Evolutionary conservation across 2,113 vertebrate genomes (phyloP), one percentile per base, ranked within the genome.

Genomic region (Cebidichthys violaceus): DNA sequence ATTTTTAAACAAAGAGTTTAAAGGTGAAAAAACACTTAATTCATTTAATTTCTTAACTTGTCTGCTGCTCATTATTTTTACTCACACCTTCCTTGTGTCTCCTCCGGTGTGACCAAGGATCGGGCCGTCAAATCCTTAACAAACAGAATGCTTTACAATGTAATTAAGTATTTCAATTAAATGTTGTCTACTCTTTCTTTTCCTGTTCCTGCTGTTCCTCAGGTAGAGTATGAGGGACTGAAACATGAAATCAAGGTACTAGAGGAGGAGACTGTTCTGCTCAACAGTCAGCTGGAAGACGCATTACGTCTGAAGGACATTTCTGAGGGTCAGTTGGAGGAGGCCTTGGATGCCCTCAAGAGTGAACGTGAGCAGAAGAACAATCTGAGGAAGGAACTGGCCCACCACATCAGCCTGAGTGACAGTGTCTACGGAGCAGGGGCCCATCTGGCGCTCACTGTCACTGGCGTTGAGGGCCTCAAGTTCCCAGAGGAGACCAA

Each of bases 231-330:
- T 2, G 98, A 99, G 93, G 98, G 98, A 47, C 93, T 99, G 91
- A 99, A 99, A 87, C 98, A 99, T 79, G 98, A 99, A 93, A 99
- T 99, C 74, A 99, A 99, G 75, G 96, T 98, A 1, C 95, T 98
- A 76, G 98, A 98, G 87, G 98, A 99, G 92, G 98, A 99, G 89
- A 98, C 97, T 0, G 97, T 97, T 20, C 96, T 99, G 18, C 96
- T 99, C 45, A 99, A 99, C 91, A 99, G 97, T 88, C 98, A 99
- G 92, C 94, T 99, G 82, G 98, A 99, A 84, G 98, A 99, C 27
- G 98, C 98, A 3, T 92, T 99, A 66, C 96, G 97, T 33, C 87
- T 99, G 74, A 99, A 99, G 89, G 98, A 99, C 89, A 99, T 99
- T 72, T 96, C 98, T 0, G 96, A 97, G 83, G 95, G 96, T 80